Evolutionary conservation across 1,140 invertebrate genomes (phyloP).

Genomic region (Drosophila lacertosa): DNA sequence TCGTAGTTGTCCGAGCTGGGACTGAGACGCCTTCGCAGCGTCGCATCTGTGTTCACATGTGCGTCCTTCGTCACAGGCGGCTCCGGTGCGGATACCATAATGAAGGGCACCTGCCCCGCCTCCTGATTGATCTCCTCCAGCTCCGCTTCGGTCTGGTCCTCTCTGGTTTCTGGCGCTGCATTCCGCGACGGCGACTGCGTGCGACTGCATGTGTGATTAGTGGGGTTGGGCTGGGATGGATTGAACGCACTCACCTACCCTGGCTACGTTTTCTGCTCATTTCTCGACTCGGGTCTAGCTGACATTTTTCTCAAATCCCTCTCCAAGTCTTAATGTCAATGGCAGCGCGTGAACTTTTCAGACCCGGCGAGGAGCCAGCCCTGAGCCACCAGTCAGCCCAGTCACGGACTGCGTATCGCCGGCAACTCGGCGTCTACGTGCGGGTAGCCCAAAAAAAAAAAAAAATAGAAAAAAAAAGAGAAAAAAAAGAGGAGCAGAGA

Average conservation of each 20-base stretch:
- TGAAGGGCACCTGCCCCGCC: too few species aligned
- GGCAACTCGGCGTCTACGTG: slow-evolving; percentile 14
- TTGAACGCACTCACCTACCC: slow-evolving; percentile 58
- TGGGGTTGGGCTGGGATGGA: not conserved
- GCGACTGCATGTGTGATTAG: slow-evolving; percentile 8
- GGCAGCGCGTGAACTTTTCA: slow-evolving; percentile 43
- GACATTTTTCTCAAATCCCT: slow-evolving; percentile 77
- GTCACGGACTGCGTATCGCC: not conserved
- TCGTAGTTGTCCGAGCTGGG: slow-evolving; percentile 33
- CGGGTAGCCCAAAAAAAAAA: not conserved
- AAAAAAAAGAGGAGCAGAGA: too few species aligned
- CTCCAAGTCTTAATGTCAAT: slow-evolving; percentile 47
- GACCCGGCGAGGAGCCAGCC: slow-evolving; percentile 5
- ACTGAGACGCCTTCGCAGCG: not conserved
- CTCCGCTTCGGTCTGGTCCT: too few species aligned
- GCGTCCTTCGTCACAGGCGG: not conserved
- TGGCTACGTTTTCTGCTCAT: slow-evolving; percentile 60
- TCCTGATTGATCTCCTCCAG: too few species aligned
- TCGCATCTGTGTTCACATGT: too few species aligned
- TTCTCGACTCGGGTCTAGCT: slow-evolving; percentile 54
- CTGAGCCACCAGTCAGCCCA: slow-evolving; percentile 6
- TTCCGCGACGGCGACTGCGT: not conserved
- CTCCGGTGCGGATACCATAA: not conserved
- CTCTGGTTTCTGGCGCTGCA: not conserved
- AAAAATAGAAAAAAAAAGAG: too few species aligned